Evolutionary conservation across 2,113 vertebrate species (phyloP).

Genomic region (Neolamprologus tretocephalus): DNA sequence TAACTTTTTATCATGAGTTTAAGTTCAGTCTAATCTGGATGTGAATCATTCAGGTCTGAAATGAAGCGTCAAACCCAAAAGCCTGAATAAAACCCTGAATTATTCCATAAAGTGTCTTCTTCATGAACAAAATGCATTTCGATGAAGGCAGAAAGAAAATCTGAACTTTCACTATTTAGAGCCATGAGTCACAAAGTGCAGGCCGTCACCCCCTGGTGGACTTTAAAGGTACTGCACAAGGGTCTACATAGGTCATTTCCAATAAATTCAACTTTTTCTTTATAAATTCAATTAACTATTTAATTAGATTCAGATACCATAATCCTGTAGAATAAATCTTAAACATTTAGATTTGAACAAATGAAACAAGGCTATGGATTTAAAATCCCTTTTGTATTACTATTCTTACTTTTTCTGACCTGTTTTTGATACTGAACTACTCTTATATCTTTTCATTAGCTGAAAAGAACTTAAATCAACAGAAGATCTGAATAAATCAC

Average conservation of each 20-base stretch:
- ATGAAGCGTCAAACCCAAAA: not conserved
- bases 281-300: not conserved
- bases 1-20: not conserved
- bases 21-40: not conserved
- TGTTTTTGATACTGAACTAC: not conserved
- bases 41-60: not conserved
- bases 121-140: not conserved
- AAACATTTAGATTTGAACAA: not conserved
- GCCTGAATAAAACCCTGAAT: not conserved
- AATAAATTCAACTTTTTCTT: not conserved
- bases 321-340: not conserved
- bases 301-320: not conserved
- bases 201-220: accelerated
- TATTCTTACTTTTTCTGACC: not conserved
- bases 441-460: not conserved
- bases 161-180: not conserved
- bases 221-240: not conserved
- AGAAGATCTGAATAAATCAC: not conserved
- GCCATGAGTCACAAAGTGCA: not conserved
- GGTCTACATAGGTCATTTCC: not conserved
- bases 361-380: not conserved
- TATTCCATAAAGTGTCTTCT: not conserved
- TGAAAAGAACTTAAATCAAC: not conserved
- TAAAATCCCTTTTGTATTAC: not conserved
- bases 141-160: not conserved